Base-by-base conservation (phyloP, 2,888 invertebrate species). In the Caenorhabditis wallacei region DNA sequence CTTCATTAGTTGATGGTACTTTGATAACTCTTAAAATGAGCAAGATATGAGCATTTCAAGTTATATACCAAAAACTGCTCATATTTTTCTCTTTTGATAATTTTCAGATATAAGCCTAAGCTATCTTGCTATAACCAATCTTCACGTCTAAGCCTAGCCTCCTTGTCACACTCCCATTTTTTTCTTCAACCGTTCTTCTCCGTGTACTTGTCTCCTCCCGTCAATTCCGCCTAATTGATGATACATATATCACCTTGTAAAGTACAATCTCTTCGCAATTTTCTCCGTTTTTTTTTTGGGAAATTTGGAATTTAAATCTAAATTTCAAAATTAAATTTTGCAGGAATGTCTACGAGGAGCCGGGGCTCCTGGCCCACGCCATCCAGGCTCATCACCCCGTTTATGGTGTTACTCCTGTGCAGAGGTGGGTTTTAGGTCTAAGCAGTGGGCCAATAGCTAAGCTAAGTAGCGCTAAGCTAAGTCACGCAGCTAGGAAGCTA, bases 291-390 rank as follows among this genome's bases (percentile, higher is more conserved):
- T 48, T 48, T 48, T 48, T 18, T 48, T 48, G 46, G 18, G n/a
- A n/a, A n/a, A n/a, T n/a, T n/a, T n/a, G n/a, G n/a, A n/a, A n/a
- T n/a, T n/a, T n/a, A n/a, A n/a, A n/a, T n/a, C n/a, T n/a, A n/a
- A n/a, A n/a, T n/a, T n/a, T n/a, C n/a, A n/a, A n/a, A n/a, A n/a
- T n/a, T n/a, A n/a, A n/a, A n/a, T n/a, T 18, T 48, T 48, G 13
- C 75, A 76, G 75, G 68, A 76, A 76, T 76, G 75, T 76, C 75
- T 26, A 46, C 75, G 75, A 66, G 75, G 75, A 76, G 75, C 75
- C 75, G 75, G 59, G 68, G 75, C 75, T 68, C 59, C 75, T 18
- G 68, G 63, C 51, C 74, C 54, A n/a, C 63, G 24, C 16, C 72
- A 64, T 20, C 63, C 54, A 57, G 68, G 75, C 59, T 59, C 22